Percentiles rank a stretch among this genome's conserved stretches.
Conservation (phyloP, 2,113 vertebrate species). For the Centropus unirufus region DNA sequence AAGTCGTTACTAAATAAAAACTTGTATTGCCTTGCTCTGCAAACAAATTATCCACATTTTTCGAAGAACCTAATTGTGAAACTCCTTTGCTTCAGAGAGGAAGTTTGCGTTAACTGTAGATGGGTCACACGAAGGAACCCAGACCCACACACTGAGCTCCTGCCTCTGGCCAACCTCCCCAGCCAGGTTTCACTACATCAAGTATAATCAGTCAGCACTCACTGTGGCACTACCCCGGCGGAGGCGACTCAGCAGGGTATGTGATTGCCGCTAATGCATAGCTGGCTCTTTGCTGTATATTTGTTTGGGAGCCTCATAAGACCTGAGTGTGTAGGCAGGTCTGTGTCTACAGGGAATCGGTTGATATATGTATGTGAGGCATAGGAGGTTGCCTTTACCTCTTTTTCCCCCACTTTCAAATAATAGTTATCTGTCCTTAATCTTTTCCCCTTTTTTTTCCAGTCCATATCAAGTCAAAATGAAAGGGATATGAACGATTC, state of each 20-base stretch:
- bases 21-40: not conserved
- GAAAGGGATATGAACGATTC: constrained; percentile 25
- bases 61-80: not conserved
- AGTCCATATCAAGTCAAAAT: constrained; percentile 60
- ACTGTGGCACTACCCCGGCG: constrained; percentile 22
- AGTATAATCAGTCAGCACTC: constrained; percentile 51
- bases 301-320: not conserved
- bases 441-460: not conserved
- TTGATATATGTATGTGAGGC: not conserved
- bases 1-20: not conserved
- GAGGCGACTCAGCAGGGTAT: constrained; percentile 51
- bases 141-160: constrained; percentile 6
- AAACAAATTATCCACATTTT: not conserved
- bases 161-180: constrained; percentile 37
- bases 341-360: not conserved
- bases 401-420: accelerated
- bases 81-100: constrained; percentile 47
- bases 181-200: constrained; percentile 80
- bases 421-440: not conserved
- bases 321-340: no score
- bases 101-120: constrained; percentile 74
- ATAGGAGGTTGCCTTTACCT: not conserved
- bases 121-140: constrained; percentile 77
- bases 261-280: accelerated
- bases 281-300: not conserved